Base-by-base conservation (phyloP, 1,140 invertebrate genomes). In the Phortica variegata region DNA sequence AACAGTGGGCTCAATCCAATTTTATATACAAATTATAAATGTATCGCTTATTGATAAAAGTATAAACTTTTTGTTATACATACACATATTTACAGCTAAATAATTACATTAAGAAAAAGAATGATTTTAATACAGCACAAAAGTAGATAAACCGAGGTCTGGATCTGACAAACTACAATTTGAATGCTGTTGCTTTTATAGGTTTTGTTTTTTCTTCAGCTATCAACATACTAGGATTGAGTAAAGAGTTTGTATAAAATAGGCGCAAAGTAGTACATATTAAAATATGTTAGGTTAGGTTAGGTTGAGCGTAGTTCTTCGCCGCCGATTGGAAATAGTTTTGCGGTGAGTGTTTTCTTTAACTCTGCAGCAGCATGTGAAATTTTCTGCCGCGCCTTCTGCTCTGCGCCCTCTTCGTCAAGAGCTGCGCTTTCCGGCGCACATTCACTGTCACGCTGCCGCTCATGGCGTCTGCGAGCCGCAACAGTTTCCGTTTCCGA, bases 31-130 rank as follows among this genome's bases (percentile, higher is more conserved):
- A n/a, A n/a, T n/a, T n/a, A n/a, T n/a, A n/a, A 39, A n/a, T n/a
- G n/a, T n/a, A 45, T 52, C n/a, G n/a, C n/a, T n/a, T n/a, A n/a
- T 37, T 56, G 49, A 31, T 41, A 44, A 41, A 56, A 45, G 54
- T 53, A 50, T 48, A 59, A 49, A 46, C 46, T 61, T 45, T 47
- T 58, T 9, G 52, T 38, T 56, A 42, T 41, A 44, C 37, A 37
- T 41, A 46, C 38, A 49, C 51, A 46, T 56, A 61, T 57, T 61
- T 61, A 59, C 57, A 61, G 31, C 54, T 57, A 49, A 49, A 52
- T 49, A 44, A n/a, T n/a, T n/a, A n/a, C n/a, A n/a, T n/a, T n/a
- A n/a, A n/a, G n/a, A n/a, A n/a, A n/a, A n/a, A n/a, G n/a, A n/a
- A n/a, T n/a, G n/a, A n/a, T n/a, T n/a, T n/a, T n/a, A n/a, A n/a